Evolutionary conservation across 37 sponge, comb jelly and placozoan species (phyloP), one percentile per base, ranked within the genome.

Genomic region (Theonella swinhoei): DNA sequence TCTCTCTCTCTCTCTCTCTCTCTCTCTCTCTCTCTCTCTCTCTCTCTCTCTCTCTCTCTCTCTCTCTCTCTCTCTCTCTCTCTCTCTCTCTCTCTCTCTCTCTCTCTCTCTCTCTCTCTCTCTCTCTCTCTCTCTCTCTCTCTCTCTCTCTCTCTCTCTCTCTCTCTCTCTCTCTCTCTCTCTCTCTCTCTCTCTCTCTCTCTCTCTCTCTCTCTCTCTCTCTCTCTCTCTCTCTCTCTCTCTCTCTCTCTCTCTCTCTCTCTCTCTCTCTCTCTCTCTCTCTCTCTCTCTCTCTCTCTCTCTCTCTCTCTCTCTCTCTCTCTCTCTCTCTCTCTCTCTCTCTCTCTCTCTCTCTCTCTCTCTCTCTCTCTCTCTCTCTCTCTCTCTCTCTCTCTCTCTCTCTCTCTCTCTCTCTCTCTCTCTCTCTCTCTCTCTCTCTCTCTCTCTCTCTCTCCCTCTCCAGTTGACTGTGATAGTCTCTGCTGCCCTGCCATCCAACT

Each of bases 61-160:
- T 54, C 62, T 54, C 77, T 76, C 77, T 54, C 62, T 54, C 77
- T 76, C 62, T 29, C 77, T 47, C 77, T 54, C 62, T 54, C 77
- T 76, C 62, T 54, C 77, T 76, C 77, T 29, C 77, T 76, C 77
- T 47, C n/a, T 8, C 77, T 76, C 62, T 31, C 77, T 76, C 62
- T 31, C 77, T 76, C 77, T 28, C 62, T 54, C 77, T 58, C 62
- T 24, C 77, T 30, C 68, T 68, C 80, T 66, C 80, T 37, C 39
- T 28, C 77, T 76, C 62, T 25, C 77, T 76, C 62, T 34, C 77
- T 54, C 77, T 9, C 62, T 29, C 77, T 76, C 62, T 25, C 77
- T 76, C 62, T 54, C 77, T 76, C 77, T 76, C 33, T 29, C 62
- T 76, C 33, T 54, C 61, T 54, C n/a, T 54, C n/a, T 54, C 77